These are phyloP conservation scores for Drymodes brunneopygia DNA, from an alignment of 2,113 vertebrate species.

Conservation along the genomic window DNA sequence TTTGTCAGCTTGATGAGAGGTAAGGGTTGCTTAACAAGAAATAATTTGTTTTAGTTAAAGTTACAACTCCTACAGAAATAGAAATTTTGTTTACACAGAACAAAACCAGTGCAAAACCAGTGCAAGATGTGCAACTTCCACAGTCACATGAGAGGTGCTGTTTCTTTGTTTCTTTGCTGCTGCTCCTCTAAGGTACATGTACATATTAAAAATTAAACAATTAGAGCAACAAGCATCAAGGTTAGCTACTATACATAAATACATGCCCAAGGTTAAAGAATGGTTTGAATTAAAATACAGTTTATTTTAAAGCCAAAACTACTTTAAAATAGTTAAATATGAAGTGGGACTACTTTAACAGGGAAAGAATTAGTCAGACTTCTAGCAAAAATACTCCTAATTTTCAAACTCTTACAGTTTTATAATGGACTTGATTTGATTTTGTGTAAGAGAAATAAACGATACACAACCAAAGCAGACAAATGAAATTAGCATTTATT, in stretches of 20 bases:
- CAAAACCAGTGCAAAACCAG: background rate
- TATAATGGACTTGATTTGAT: background rate
- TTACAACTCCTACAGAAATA: background rate
- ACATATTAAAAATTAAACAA: background rate
- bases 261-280: background rate
- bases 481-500: conserved; percentile 78
- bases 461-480: conserved; percentile 30
- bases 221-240: background rate
- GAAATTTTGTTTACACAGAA: background rate
- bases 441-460: background rate
- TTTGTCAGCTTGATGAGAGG: background rate
- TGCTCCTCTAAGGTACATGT: background rate
- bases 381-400: background rate
- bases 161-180: background rate
- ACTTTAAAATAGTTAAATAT: background rate
- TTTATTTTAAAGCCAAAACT: background rate
- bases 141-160: background rate
- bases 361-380: background rate
- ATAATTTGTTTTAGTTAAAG: background rate
- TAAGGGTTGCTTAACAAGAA: background rate
- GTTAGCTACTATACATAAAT: background rate
- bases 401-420: background rate
- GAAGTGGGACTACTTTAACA: background rate
- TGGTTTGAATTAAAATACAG: background rate
- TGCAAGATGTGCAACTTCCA: background rate